Base-by-base conservation (phyloP, 2,888 invertebrate genomes). In the Drosophila villosipedis region DNA sequence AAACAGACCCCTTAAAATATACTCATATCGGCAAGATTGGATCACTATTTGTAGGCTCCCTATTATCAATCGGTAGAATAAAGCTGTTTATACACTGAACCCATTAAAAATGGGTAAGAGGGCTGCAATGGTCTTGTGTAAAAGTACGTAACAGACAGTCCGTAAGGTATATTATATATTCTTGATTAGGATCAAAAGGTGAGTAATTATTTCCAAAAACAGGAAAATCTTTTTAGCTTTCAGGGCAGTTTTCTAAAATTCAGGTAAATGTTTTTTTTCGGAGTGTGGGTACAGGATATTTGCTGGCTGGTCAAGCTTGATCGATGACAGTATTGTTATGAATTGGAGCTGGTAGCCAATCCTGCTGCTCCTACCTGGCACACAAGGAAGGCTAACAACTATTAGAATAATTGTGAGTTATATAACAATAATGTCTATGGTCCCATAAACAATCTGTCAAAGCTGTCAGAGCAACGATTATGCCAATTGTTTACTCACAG, bases 391-490 rank as follows among this genome's bases (percentile, higher is more conserved):
- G 68, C 39, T 52, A 69, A 66, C 41, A 55, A 64, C 39, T 31
- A 30, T 39, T n/a, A 33, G 22, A 53, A 55, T 22, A 47, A 16
- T 16, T 50, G 47, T 31, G 41, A 12, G 49, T 3, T 9, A 25
- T 10, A n/a, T 19, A 47, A 50, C 25, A 62, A 39, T 10, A 39
- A 33, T 50, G 55, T 28, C 30, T 52, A 43, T 55, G 55, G 49
- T 35, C 22, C 69, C 66, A 80, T 68, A 72, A 81, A 64, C 54
- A 82, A 84, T 84, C 84, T 82, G 84, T 84, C 87, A 87, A 80
- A 82, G 76, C 78, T 84, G 87, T 82, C 87, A 80, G 67, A 68
- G 72, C 73, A 70, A 53, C 76, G 69, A 71, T 82, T 80, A 73
- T 73, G 84, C 80, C 84, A 84, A 84, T 88, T 85, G 85, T 79